These are phyloP conservation scores for Sapayoa aenigma DNA, from an alignment of 2,113 vertebrate genomes.

Conservation along the genomic window DNA sequence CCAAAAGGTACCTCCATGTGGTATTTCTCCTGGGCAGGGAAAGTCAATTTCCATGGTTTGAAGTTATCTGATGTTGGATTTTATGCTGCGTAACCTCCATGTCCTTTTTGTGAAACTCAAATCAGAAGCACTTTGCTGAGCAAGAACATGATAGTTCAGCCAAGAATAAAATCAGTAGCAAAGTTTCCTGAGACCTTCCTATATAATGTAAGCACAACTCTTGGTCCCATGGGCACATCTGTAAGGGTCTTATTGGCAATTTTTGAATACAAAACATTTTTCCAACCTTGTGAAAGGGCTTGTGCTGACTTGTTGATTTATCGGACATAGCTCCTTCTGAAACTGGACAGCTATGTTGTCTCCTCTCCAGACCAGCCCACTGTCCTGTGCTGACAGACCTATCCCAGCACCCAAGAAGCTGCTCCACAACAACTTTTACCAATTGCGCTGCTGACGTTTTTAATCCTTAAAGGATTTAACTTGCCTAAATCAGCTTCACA, in stretches of 20 bases:
- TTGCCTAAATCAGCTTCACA: conserved; percentile 22
- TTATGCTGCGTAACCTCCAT: not conserved
- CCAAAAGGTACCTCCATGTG: not conserved
- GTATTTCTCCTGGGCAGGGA: not conserved
- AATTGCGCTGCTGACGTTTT: fast-evolving
- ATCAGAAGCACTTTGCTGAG: not conserved
- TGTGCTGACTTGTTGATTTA: not conserved
- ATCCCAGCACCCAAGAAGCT: not conserved
- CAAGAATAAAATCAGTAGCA: not conserved
- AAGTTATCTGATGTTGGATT: not conserved
- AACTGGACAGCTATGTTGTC: not conserved
- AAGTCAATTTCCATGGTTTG: not conserved
- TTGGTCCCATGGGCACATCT: not conserved
- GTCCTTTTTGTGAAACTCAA: not conserved
- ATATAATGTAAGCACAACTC: fast-evolving
- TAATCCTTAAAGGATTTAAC: conserved; percentile 30
- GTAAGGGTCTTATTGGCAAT: not conserved
- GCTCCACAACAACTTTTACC: not conserved
- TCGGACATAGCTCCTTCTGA: not conserved
- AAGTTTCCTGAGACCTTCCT: not conserved
- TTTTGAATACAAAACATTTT: not conserved
- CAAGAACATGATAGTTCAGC: not conserved
- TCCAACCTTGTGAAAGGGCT: not conserved
- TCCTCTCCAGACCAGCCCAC: not conserved
- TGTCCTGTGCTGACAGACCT: fast-evolving